Conservation (phyloP, 2,888 invertebrate species). For the Diabrotica balteata region DNA sequence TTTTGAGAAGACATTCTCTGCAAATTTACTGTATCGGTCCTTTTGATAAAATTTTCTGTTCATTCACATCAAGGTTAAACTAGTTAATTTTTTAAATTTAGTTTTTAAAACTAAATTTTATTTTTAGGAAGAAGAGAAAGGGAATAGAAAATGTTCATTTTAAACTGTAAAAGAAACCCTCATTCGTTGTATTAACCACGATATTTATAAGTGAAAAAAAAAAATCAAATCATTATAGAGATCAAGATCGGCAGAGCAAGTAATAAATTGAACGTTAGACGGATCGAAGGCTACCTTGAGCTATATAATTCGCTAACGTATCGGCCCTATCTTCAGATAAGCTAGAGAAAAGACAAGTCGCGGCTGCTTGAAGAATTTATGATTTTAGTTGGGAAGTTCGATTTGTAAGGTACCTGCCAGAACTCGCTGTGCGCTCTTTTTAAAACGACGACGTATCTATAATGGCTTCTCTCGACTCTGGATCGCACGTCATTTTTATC, state of each 20-base stretch:
- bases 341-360: slow-evolving; percentile 52
- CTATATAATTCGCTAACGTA: slow-evolving; percentile 54
- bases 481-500: slow-evolving; percentile 6
- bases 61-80: no score
- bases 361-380: slow-evolving; percentile 55
- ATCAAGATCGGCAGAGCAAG: slow-evolving; percentile 47
- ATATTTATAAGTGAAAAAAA: background rate
- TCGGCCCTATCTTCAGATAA: slow-evolving; percentile 55
- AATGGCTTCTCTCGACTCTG: slow-evolving; percentile 9
- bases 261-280: slow-evolving; percentile 54
- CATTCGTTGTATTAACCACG: no score
- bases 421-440: slow-evolving; percentile 1
- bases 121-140: no score
- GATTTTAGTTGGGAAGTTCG: slow-evolving; percentile 50
- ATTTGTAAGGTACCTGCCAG: slow-evolving; percentile 40
- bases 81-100: no score
- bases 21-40: no score
- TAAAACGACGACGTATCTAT: slow-evolving; percentile 15
- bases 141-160: no score
- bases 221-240: slow-evolving; percentile 50
- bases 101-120: no score
- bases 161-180: no score
- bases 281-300: slow-evolving; percentile 53
- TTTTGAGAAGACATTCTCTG: no score
- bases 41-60: no score